These are phyloP conservation scores for Chaetodon trifasciatus DNA, from an alignment of 2,797 vertebrate genomes.

Conservation along the genomic window DNA sequence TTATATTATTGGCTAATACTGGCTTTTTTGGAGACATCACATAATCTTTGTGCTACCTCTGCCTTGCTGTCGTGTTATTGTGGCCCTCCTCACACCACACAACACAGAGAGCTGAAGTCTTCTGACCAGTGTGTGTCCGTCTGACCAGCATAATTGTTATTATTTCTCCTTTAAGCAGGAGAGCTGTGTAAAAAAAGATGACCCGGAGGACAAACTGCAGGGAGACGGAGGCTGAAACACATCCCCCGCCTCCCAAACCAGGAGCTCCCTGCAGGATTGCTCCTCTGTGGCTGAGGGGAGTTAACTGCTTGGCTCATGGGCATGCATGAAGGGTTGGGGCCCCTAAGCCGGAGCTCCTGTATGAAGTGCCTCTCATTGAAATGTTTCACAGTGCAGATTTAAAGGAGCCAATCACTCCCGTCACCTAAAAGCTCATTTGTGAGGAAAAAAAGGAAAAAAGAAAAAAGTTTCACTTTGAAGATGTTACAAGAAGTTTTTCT, in stretches of 20 bases:
- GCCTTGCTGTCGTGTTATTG: not conserved
- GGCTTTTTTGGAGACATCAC: not conserved
- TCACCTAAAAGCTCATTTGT: not conserved
- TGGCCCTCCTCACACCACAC: not conserved
- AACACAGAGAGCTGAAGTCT: not conserved
- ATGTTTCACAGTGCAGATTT: not conserved
- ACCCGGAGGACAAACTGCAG: not conserved
- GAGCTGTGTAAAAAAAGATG: slow-evolving; percentile 28
- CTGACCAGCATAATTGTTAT: slow-evolving; percentile 1
- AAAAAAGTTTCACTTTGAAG: not conserved
- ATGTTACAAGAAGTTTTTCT: not conserved
- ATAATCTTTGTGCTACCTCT: not conserved
- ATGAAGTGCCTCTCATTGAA: not conserved
- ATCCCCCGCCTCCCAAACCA: not conserved
- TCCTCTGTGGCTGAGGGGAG: not conserved
- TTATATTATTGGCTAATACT: too few species aligned
- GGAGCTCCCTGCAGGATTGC: not conserved
- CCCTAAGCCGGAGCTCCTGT: not conserved
- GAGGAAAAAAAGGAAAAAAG: not conserved
- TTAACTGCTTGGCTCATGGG: not conserved
- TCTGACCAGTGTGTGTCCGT: not conserved
- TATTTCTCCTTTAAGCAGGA: slow-evolving; percentile 23
- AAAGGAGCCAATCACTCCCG: not conserved
- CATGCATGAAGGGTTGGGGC: not conserved
- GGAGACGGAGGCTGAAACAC: slow-evolving; percentile 18